Evolutionary conservation across 2,113 vertebrate genomes (phyloP), one percentile per base, ranked within the genome.

Genomic region (Lepus timidus): DNA sequence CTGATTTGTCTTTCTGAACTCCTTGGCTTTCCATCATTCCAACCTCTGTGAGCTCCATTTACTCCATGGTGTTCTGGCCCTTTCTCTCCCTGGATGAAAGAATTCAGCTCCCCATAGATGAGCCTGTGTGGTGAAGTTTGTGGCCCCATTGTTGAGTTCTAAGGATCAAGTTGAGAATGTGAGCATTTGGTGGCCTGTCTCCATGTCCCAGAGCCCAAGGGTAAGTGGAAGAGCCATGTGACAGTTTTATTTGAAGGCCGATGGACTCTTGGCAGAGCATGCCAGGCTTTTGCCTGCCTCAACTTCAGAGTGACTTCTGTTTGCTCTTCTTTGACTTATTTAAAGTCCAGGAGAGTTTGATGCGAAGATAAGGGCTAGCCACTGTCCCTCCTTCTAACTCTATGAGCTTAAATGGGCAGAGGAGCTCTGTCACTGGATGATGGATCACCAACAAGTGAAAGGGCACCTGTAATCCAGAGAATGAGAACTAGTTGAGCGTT

Each of bases 341-440:
- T 79, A 49, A 65, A 25, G 36, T 25, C 36, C 22, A 64, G 84
- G 49, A 80, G 11, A 68, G 39, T 62, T 75, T 55, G 86, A 67
- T 78, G 62, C 44, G 49, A 33, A 70, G 44, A 58, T 23, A 33
- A 23, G 16, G 51, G 8, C 22, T 13, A 9, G 29, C 29, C 11
- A 6, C 36, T 33, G 58, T 31, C 22, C 61, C 29, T 78, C 68
- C 14, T 87, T 68, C 64, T 64, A 51, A 14, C 52, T 14, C 16
- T 6, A 61, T 36, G 71, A 11, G 17, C 17, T 12, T 7, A 22
- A 78, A 19, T 22, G 55, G 68, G 22, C 33, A 33, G 73, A 49
- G 12, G 19, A 55, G 31, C n/a, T 11, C 4, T 1, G 0, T 9
- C 2, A 1, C 36, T 3, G n/a, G 33, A 27, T 2, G 22, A 2